These are phyloP conservation scores for Ditylenchus dipsaci DNA, from an alignment of 1,140 invertebrate genomes.

Conservation along the genomic window DNA sequence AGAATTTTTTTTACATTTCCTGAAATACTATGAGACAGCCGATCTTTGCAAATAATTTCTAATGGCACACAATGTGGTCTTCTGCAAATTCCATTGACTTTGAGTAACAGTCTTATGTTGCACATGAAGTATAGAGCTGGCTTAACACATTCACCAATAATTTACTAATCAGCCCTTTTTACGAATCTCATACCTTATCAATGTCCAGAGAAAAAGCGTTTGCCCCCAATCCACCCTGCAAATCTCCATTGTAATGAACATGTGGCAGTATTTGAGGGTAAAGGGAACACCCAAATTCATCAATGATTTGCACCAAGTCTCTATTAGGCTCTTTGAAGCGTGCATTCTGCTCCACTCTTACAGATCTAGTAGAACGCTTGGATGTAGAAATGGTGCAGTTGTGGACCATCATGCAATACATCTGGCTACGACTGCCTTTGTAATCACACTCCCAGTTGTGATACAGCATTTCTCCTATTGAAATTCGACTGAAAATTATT, in stretches of 20 bases:
- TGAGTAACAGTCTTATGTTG: conserved; percentile 43
- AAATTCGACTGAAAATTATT: conserved; percentile 36
- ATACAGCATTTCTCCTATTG: conserved; percentile 44
- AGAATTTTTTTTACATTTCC: too few relatives aligned
- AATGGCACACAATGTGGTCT: conserved; percentile 31
- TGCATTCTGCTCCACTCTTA: background rate
- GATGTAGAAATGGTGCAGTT: conserved; percentile 46
- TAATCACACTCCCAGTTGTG: conserved; percentile 44
- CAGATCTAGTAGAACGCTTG: background rate
- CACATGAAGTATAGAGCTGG: conserved; percentile 46
- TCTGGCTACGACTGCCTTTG: background rate
- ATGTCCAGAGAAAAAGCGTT: conserved; percentile 49
- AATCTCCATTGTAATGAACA: conserved; percentile 36
- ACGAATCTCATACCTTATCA: conserved; percentile 33
- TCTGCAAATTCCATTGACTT: conserved; percentile 45
- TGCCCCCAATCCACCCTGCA: conserved; percentile 31
- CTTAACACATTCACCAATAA: conserved; percentile 25
- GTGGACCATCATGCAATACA: conserved; percentile 51
- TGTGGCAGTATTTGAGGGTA: conserved; percentile 43
- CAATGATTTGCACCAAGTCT: conserved; percentile 41
- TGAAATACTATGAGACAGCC: too few relatives aligned
- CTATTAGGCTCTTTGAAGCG: background rate
- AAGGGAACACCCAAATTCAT: conserved; percentile 48
- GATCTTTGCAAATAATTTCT: too few relatives aligned
- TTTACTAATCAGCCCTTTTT: background rate